These are phyloP conservation scores for Sarcophilus harrisii DNA, from an alignment of 2,797 vertebrate genomes.

Conservation along the genomic window DNA sequence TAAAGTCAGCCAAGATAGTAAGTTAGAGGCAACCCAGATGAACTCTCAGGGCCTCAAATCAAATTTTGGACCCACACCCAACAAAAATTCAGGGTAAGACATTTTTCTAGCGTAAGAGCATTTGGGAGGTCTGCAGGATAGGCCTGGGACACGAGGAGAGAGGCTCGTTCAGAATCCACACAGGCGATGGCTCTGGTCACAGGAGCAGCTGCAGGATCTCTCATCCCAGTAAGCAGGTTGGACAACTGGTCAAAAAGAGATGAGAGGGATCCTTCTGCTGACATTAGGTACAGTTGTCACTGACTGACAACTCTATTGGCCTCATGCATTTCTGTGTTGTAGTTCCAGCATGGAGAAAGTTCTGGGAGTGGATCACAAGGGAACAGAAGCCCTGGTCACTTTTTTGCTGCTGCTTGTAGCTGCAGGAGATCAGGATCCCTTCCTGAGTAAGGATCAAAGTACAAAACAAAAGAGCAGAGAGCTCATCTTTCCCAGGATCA, in stretches of 20 bases:
- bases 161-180: not conserved
- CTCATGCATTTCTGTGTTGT: not conserved
- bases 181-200: not conserved
- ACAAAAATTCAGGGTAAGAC: not conserved
- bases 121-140: not conserved
- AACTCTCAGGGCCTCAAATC: not conserved
- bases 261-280: not conserved
- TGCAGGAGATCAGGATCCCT: not conserved
- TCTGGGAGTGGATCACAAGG: not conserved
- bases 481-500: not conserved
- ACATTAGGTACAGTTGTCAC: not conserved
- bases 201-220: not conserved
- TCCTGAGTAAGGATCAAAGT: not conserved
- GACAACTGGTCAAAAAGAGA: not conserved
- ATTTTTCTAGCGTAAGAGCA: not conserved
- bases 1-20: not conserved
- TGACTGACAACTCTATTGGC: not conserved
- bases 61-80: not conserved
- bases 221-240: not conserved
- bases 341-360: not conserved
- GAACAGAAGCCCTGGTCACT: not conserved
- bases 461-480: not conserved
- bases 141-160: not conserved
- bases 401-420: not conserved
- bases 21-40: not conserved